Percentiles rank a stretch among this genome's conserved stretches.
Evolutionary conservation across 2,888 invertebrate genomes (phyloP).

Genomic region (Abrostola tripartita): DNA sequence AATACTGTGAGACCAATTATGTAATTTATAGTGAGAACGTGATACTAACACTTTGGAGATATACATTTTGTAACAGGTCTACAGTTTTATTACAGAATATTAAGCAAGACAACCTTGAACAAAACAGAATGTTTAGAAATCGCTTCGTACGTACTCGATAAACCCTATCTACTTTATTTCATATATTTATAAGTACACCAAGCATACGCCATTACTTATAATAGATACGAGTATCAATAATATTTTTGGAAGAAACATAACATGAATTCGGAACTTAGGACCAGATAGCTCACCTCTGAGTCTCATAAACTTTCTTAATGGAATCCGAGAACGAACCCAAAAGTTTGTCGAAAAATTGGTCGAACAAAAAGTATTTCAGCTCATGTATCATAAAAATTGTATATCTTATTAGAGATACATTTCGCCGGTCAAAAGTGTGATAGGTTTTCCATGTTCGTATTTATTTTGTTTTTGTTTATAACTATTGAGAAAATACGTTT

Average conservation of each 20-base stretch:
- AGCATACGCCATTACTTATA: neutral
- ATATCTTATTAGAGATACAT: constrained; percentile 18
- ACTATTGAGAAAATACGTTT: constrained; percentile 22
- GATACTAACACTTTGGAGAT: too few species aligned
- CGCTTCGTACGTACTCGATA: neutral
- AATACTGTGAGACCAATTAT: too few species aligned
- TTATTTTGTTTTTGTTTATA: constrained; percentile 22
- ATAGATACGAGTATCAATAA: constrained; percentile 1
- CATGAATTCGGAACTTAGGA: constrained; percentile 42
- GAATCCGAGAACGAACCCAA: constrained; percentile 54
- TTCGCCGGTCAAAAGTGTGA: constrained; percentile 37
- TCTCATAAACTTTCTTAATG: constrained; percentile 55
- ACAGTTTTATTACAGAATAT: too few species aligned
- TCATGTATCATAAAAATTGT: constrained; percentile 47
- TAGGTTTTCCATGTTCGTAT: constrained; percentile 53
- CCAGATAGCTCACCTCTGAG: constrained; percentile 31
- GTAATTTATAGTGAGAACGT: too few species aligned
- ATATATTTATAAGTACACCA: neutral
- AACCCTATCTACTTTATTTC: neutral
- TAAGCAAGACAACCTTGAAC: neutral
- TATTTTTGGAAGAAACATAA: constrained; percentile 43
- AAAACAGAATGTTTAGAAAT: neutral
- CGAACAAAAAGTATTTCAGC: constrained; percentile 42
- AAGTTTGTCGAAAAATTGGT: constrained; percentile 49
- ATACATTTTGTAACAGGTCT: too few species aligned